Base-by-base conservation (phyloP, 1,140 invertebrate species). In the Procambarus clarkii region DNA sequence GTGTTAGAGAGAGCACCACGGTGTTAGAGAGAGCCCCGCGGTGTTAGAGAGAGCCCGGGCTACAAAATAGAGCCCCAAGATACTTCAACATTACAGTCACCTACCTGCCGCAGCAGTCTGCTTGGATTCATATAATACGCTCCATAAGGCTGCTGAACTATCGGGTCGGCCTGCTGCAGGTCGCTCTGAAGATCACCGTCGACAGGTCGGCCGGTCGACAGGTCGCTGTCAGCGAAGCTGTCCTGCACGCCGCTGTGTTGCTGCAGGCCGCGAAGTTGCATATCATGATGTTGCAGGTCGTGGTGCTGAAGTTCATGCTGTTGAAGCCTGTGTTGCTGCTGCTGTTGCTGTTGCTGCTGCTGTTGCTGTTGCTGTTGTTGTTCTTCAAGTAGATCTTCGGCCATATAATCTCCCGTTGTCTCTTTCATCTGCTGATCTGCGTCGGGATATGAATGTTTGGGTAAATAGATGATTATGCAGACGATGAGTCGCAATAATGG, bases 351-450 rank as follows among this genome's bases (percentile, higher is more conserved):
- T 15, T 69, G 60, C 21, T 69, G 60, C 7, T 69, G 60, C 15
- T 15, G 60, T 18, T 15, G 2, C 3, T 69, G 11, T 11, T 69
- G 60, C 21, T 69, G 60, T 0, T 69, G 11, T 0, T 69, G 64
- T 5, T 4, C 15, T 18, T 69, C 64, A 18, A 5, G 69, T 0
- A 74, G 69, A 34, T 8, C 69, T 7, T 74, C 69, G 8, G 5
- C n/a, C 1, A 5, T 5, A n/a, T 74, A 74, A 0, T 8, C 69
- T 34, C 34, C 15, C n/a, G 69, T 1, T 8, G n/a, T 34, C 15
- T 74, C 69, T 21, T 74, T 74, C 69, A 74, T 34, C 69, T 74
- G 69, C 69, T 74, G 69, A 24, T 74, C 69, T 74, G 69, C 34
- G 34, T 34, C 34, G 34, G 34, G 34, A 34, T 34, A 34, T 34